These are phyloP conservation scores for Basileuterus tristriatus DNA, from an alignment of 2,797 vertebrate species.

Conservation along the genomic window DNA sequence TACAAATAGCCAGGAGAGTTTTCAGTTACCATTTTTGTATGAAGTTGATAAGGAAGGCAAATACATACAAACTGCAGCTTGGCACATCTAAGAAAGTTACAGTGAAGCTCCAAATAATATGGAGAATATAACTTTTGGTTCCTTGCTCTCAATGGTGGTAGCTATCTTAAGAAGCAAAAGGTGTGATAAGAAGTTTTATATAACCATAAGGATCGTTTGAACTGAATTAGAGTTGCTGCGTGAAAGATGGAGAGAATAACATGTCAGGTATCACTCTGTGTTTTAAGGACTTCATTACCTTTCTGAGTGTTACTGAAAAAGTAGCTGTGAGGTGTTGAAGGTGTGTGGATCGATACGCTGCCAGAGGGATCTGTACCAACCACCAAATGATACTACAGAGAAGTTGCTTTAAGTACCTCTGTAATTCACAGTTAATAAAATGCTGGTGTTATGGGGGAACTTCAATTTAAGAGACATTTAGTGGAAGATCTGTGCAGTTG, in stretches of 20 bases:
- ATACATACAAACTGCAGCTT: background rate
- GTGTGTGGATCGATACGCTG: background rate
- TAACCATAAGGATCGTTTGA: background rate
- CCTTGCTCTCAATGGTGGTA: background rate
- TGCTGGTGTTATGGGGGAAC: background rate
- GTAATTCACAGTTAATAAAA: slow-evolving; percentile 61
- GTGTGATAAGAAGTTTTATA: background rate
- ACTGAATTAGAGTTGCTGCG: background rate
- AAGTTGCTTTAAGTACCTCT: slow-evolving; percentile 30
- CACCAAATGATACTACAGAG: background rate
- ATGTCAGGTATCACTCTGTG: background rate
- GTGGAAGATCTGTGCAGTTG: background rate
- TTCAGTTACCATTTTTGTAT: background rate
- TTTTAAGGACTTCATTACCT: slow-evolving; percentile 37
- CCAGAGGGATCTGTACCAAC: background rate
- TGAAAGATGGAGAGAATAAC: background rate
- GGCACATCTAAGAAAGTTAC: background rate
- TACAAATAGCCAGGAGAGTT: background rate
- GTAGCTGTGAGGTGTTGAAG: background rate
- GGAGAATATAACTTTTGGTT: background rate
- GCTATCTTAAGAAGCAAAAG: background rate
- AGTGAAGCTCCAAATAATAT: background rate
- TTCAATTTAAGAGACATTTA: slow-evolving; percentile 34
- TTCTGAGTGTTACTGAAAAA: background rate
- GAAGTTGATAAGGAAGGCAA: background rate